Percentiles rank a stretch among this genome's conserved stretches.
Conservation (phyloP, 2,888 invertebrate species). For the Aricia artaxerxes region DNA sequence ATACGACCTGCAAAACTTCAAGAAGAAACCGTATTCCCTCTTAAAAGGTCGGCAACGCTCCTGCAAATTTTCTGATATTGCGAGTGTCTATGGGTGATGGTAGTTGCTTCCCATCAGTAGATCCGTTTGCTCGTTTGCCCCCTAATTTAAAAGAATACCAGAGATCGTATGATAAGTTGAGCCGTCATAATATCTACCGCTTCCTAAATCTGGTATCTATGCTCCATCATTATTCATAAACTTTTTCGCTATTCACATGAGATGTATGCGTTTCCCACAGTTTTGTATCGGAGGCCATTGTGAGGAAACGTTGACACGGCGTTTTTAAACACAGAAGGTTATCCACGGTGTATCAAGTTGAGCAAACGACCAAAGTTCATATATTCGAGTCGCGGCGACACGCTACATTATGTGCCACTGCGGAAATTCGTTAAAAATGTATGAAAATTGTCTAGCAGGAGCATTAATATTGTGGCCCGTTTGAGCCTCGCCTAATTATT, state of each 20-base stretch:
- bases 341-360: not conserved
- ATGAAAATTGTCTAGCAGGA: not conserved
- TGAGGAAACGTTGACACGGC: conserved; percentile 22
- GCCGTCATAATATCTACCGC: not conserved
- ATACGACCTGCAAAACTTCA: too few relatives aligned
- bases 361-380: not conserved
- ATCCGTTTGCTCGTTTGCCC: too few relatives aligned
- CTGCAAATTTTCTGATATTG: too few relatives aligned
- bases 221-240: conserved; percentile 21
- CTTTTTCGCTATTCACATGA: conserved; percentile 25
- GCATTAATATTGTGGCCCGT: not conserved
- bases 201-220: not conserved
- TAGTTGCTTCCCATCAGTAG: too few relatives aligned
- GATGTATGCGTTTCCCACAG: conserved; percentile 24
- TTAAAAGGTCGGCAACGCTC: too few relatives aligned
- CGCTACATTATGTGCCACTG: not conserved
- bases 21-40: too few relatives aligned
- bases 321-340: conserved; percentile 23
- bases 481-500: conserved; percentile 14
- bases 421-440: not conserved
- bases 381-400: too few relatives aligned
- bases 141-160: not conserved
- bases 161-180: not conserved
- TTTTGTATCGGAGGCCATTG: conserved; percentile 17
- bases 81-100: too few relatives aligned